These are phyloP conservation scores for Trachemys scripta DNA, from an alignment of 2,113 vertebrate genomes.

Conservation along the genomic window DNA sequence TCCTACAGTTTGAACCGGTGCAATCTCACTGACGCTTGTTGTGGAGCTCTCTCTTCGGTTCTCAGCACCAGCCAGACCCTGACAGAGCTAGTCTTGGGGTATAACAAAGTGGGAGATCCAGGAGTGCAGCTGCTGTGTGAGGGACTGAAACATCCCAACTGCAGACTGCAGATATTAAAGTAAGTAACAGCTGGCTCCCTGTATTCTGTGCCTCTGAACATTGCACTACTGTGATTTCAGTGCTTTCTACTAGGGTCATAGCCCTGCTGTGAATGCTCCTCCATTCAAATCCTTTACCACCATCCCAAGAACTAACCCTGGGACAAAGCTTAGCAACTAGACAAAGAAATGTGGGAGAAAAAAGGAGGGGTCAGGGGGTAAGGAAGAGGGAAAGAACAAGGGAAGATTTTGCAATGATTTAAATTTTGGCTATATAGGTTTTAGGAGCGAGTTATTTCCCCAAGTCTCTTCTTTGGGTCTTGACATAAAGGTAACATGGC, in stretches of 20 bases:
- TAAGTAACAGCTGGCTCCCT: background rate
- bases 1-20: conserved; percentile 47
- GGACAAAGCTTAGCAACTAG: too few species aligned
- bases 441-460: too few species aligned
- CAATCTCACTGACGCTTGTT: background rate
- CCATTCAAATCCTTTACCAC: too few species aligned
- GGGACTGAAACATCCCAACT: background rate
- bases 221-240: background rate
- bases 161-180: background rate
- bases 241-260: background rate
- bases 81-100: conserved; percentile 9
- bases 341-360: too few species aligned
- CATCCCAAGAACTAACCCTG: too few species aligned
- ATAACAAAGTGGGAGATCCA: background rate
- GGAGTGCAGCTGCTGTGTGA: background rate
- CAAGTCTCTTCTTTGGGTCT: too few species aligned
- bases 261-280: background rate
- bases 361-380: too few species aligned
- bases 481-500: too few species aligned
- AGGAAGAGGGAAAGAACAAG: too few species aligned
- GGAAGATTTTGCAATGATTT: too few species aligned
- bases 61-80: background rate
- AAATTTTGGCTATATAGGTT: too few species aligned
- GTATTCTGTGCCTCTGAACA: background rate
- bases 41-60: conserved; percentile 2